Percentiles rank a stretch among this genome's conserved stretches.
Evolutionary conservation across 2,797 vertebrate genomes (phyloP).

Genomic region (Cetoscarus ocellatus): DNA sequence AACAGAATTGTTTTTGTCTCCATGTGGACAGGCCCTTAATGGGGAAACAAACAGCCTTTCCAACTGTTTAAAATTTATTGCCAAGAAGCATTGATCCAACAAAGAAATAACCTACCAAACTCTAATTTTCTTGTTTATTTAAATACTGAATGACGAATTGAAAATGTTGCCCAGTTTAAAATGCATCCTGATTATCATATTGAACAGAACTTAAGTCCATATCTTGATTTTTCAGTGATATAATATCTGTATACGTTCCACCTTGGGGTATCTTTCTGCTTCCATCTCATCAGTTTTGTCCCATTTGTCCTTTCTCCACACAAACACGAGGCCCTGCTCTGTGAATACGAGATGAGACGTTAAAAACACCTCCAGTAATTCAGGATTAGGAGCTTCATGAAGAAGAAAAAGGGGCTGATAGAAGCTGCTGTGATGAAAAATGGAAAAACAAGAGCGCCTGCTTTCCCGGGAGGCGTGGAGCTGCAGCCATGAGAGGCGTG

Average conservation of each 20-base stretch:
- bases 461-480: slow-evolving; percentile 29
- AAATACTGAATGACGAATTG: no score
- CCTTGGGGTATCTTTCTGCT: not conserved
- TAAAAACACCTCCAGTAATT: slow-evolving; percentile 34
- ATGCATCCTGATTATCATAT: no score
- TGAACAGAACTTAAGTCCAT: no score
- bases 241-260: not conserved
- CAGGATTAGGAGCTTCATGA: slow-evolving; percentile 43
- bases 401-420: slow-evolving; percentile 46
- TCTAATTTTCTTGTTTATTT: no score
- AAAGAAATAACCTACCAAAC: no score
- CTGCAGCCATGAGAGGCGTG: slow-evolving; percentile 45
- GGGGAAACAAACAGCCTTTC: no score
- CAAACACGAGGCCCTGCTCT: slow-evolving; percentile 13
- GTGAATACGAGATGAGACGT: slow-evolving; percentile 7
- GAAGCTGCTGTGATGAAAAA: slow-evolving; percentile 30
- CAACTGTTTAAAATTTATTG: no score
- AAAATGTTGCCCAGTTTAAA: no score
- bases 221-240: no score
- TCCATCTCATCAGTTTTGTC: not conserved
- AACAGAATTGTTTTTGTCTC: no score
- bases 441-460: slow-evolving; percentile 26
- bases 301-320: not conserved
- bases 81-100: no score
- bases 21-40: no score